Evolutionary conservation across 2,113 vertebrate species (phyloP), one percentile per base, ranked within the genome.

Genomic region (Leptosomus discolor): DNA sequence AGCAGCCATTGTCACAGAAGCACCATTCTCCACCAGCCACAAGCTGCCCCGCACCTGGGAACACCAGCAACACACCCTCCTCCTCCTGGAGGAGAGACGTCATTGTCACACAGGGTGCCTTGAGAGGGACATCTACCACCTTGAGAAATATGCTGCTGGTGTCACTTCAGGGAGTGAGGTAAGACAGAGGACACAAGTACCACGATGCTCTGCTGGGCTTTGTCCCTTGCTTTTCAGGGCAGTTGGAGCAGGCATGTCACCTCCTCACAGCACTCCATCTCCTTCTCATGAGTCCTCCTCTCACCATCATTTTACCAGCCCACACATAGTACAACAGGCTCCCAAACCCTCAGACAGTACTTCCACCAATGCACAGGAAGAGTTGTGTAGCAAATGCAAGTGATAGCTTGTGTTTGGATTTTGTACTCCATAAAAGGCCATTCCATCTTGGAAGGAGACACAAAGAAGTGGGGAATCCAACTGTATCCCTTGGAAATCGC

Each of bases 41-140:
- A 11, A 0, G 1, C 12, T 87, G 64, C 18, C 36, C 60, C 0
- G 1, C 29, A 2, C 27, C 36, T 9, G 16, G 30, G 85, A 36
- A 23, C 2, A 6, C 32, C 0, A 1, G 8, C n/a, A 82, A 48
- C 32, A 51, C 20, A 17, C 11, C 50, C 34, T 71, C 43, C 30
- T 78, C 48, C 51, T 68, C n/a, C 36, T 0, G 0, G 27, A 74
- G 46, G 30, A 68, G 11, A 36, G 3, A 1, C 5, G 30, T 50
- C 75, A 21, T 24, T 51, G 78, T 88, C 70, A 48, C 43, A 13
- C 29, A 15, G 34, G 16, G 29, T 45, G 36, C 27, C 75, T 11
- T 22, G 32, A 27, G 37, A 46, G 63, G 24, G 27, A 53, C 34
- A 15, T 22, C 22, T 50, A 50, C 6, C 57, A 18, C 63, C 67